Conservation (phyloP, 2,888 invertebrate species). For the Acanthopleura granulata region DNA sequence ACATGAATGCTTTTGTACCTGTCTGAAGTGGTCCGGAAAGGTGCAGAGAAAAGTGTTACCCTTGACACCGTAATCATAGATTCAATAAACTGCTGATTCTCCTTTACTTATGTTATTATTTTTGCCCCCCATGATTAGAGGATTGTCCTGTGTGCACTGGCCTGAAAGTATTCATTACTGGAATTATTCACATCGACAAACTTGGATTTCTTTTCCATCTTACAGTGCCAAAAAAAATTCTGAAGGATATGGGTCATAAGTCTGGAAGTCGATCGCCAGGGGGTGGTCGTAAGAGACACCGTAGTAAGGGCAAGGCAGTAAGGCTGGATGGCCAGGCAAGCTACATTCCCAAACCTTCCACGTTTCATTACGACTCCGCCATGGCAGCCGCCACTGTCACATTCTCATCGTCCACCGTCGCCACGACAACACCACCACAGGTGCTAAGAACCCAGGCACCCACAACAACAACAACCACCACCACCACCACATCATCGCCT, state of each 20-base stretch:
- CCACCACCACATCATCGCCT: not conserved
- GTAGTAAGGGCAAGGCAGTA: constrained; percentile 33
- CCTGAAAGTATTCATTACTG: no score
- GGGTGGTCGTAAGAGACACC: constrained; percentile 29
- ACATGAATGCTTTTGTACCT: no score
- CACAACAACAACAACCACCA: not conserved
- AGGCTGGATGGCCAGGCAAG: constrained; percentile 16
- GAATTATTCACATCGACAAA: no score
- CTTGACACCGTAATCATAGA: no score
- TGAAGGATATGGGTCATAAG: constrained; percentile 41
- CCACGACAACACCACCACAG: not conserved
- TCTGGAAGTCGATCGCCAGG: not conserved
- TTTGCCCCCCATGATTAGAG: no score
- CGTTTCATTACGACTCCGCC: constrained; percentile 5
- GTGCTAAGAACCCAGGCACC: not conserved
- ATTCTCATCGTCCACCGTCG: not conserved
- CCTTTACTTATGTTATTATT: no score
- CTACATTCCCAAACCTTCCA: constrained; percentile 15
- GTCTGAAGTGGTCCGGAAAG: no score
- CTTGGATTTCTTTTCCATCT: constrained; percentile 24
- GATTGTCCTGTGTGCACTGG: no score
- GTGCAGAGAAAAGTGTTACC: no score
- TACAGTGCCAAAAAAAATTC: constrained; percentile 69
- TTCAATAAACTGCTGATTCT: no score
- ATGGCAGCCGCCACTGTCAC: constrained; percentile 10